phyloP scores from a whole-genome alignment of 35 echinoderm and acorn worm species.

The Apostichopus parvimensis region DNA sequence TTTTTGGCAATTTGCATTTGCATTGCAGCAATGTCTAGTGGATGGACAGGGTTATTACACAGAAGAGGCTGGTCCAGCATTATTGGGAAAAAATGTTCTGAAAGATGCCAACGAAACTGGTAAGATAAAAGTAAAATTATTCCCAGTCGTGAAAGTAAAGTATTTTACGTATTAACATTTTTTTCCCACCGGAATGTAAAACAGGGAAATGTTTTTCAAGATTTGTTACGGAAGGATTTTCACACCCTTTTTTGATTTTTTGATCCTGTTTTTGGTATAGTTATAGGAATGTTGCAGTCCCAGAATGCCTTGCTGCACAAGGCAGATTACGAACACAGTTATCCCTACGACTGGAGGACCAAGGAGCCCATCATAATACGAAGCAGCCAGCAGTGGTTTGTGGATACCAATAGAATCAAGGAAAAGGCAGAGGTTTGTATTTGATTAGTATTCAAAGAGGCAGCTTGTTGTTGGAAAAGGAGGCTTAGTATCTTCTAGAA shows the following conservation, averaged over 20 bases:
- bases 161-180: no score
- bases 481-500: no score
- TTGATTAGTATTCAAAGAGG: background rate
- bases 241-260: background rate
- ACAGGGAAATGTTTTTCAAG: no score
- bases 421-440: constrained; percentile 70
- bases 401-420: constrained; percentile 75
- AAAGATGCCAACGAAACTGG: constrained; percentile 86
- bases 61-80: constrained; percentile 63
- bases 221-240: no score
- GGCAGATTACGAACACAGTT: constrained; percentile 90
- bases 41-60: constrained; percentile 90
- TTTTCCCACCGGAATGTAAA: no score
- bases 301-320: constrained; percentile 57
- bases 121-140: background rate
- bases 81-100: constrained; percentile 90
- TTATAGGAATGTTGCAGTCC: constrained; percentile 69
- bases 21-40: constrained; percentile 70
- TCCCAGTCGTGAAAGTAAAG: no score
- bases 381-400: constrained; percentile 97
- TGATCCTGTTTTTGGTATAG: constrained; percentile 51
- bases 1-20: background rate
- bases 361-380: constrained; percentile 95
- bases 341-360: constrained; percentile 98
- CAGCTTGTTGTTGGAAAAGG: no score